Percentiles rank a stretch among this genome's conserved stretches.
These are phyloP conservation scores for Drosophila pruinosa DNA, from an alignment of 1,140 invertebrate species.

Conservation along the genomic window DNA sequence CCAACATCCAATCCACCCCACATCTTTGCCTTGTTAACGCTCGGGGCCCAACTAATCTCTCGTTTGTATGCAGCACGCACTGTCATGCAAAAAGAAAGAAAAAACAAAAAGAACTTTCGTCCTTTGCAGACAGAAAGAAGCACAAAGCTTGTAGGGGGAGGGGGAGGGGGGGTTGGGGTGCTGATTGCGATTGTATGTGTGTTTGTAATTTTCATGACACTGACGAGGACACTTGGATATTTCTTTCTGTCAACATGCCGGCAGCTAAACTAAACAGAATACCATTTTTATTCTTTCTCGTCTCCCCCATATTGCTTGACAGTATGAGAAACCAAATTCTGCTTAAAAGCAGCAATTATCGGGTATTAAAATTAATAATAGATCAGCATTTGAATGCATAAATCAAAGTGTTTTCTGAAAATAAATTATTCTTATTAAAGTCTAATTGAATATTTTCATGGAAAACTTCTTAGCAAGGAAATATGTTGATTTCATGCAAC, in stretches of 20 bases:
- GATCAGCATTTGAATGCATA: neutral
- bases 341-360: neutral
- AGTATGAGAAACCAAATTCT: neutral
- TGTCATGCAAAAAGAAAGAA: constrained; percentile 5
- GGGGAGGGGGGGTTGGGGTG: too few species aligned
- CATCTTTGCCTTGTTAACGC: constrained; percentile 53
- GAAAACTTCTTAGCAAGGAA: too few species aligned
- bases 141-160: neutral
- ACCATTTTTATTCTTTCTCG: neutral
- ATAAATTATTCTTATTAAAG: too few species aligned
- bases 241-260: constrained; percentile 20
- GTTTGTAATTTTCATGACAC: constrained; percentile 19
- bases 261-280: constrained; percentile 19
- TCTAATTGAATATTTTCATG: too few species aligned
- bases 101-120: constrained; percentile 1
- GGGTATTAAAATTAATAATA: constrained; percentile 14
- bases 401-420: neutral
- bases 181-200: neutral
- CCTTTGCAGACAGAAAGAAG: constrained; percentile 14
- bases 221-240: constrained; percentile 27
- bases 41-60: constrained; percentile 51
- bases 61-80: constrained; percentile 61
- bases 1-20: neutral
- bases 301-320: neutral
- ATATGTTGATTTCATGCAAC: too few species aligned